A percentile compares a stretch with the other conserved stretches of the same genome.
Conservation (phyloP, 2,888 invertebrate species). For the Troides aeacus region DNA sequence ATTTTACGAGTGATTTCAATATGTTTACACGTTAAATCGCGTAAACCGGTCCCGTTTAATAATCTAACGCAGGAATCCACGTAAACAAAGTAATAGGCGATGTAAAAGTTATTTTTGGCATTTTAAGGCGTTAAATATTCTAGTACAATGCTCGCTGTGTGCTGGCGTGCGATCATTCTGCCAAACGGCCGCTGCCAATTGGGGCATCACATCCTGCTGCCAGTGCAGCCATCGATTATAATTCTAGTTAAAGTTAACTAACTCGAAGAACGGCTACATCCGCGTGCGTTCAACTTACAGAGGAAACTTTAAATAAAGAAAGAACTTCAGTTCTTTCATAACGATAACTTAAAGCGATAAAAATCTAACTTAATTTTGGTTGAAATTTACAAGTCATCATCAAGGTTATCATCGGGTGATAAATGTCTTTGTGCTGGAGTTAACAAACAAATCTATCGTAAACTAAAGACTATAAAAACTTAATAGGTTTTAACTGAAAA, state of each 20-base stretch:
- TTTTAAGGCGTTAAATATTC: slow-evolving; percentile 18
- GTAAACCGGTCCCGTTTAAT: slow-evolving; percentile 32
- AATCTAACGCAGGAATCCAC: slow-evolving; percentile 32
- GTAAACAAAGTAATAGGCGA: slow-evolving; percentile 27
- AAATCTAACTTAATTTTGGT: no score
- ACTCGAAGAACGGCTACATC: background rate
- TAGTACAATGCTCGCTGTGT: slow-evolving; percentile 2
- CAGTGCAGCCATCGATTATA: background rate
- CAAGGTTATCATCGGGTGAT: no score
- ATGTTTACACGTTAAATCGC: slow-evolving; percentile 14
- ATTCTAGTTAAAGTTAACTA: slow-evolving; percentile 4
- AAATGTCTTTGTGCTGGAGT: no score
- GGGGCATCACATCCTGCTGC: slow-evolving; percentile 21
- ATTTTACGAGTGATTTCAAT: slow-evolving; percentile 16
- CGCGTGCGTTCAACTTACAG: background rate
- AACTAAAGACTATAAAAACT: no score
- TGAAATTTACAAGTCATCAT: no score
- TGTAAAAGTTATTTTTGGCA: slow-evolving; percentile 24
- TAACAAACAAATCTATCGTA: no score
- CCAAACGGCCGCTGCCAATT: slow-evolving; percentile 15
- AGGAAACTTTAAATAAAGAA: background rate
- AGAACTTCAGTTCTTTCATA: no score
- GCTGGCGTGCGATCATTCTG: background rate
- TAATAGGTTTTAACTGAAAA: no score
- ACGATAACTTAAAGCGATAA: no score